A percentile compares a stretch with the other conserved stretches of the same genome.
Conservation (phyloP, 2,113 vertebrate genomes). For the Podarcis raffonei region DNA sequence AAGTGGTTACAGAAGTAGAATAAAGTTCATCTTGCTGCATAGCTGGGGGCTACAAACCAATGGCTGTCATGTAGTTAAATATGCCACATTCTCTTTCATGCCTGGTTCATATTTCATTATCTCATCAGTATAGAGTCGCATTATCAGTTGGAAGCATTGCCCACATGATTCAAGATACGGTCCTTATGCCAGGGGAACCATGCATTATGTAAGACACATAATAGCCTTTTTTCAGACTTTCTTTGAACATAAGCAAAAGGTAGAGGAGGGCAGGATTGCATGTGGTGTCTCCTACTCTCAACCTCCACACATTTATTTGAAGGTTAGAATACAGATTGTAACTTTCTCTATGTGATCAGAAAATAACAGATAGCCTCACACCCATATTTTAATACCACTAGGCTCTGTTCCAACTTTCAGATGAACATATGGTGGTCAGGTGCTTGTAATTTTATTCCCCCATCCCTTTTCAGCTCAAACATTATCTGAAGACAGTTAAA, state of each 20-base stretch:
- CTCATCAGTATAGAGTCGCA: not conserved
- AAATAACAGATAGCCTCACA: not conserved
- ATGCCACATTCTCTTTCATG: not conserved
- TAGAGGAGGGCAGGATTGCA: no score
- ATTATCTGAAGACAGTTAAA: no score
- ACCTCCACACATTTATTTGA: not conserved
- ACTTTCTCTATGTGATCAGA: not conserved
- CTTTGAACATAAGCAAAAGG: no score
- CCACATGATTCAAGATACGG: not conserved
- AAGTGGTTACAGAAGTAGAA: not conserved
- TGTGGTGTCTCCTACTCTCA: no score
- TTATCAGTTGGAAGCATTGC: not conserved
- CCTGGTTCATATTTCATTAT: not conserved
- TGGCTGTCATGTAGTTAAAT: not conserved
- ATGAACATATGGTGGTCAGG: no score
- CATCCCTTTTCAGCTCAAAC: no score
- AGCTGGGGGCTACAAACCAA: not conserved
- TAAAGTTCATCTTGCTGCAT: not conserved
- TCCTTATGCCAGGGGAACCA: not conserved
- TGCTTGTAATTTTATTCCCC: no score
- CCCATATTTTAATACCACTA: not conserved
- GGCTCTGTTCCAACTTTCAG: no score
- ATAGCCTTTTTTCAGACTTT: not conserved
- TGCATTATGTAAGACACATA: not conserved
- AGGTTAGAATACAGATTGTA: not conserved